phyloP scores from a whole-genome alignment of 2,113 vertebrate species.

The Phylloscopus trochiloides region DNA sequence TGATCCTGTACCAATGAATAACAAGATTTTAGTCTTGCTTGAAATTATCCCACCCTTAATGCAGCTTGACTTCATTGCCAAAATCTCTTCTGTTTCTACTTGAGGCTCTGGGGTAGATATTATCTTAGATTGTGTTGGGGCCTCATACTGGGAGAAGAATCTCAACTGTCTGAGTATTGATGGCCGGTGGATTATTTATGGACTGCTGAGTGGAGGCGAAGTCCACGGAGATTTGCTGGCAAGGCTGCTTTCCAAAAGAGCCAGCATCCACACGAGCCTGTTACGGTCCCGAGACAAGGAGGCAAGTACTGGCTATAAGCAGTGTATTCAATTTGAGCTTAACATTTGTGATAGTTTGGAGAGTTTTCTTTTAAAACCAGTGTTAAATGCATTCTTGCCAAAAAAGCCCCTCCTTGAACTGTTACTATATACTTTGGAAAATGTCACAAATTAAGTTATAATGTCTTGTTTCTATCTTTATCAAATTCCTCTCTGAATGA shows the following conservation, averaged over 20 bases:
- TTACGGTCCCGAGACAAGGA: conserved; percentile 78
- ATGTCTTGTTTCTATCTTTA: background rate
- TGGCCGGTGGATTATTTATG: conserved; percentile 85
- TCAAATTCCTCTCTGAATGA: background rate
- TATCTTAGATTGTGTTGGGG: conserved; percentile 84
- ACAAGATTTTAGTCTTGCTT: background rate
- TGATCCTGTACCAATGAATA: background rate
- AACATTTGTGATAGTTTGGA: rapidly evolving
- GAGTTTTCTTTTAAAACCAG: background rate
- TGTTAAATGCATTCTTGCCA: background rate
- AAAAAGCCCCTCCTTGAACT: background rate
- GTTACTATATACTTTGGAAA: background rate
- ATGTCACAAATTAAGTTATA: background rate
- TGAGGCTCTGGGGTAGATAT: conserved; percentile 81
- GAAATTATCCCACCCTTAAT: background rate
- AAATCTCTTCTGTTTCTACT: background rate
- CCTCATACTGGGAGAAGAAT: conserved; percentile 83
- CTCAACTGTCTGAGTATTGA: conserved; percentile 77
- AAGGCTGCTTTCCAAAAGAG: conserved; percentile 81
- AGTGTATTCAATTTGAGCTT: background rate
- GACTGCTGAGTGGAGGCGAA: conserved; percentile 75
- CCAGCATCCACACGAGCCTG: conserved; percentile 77
- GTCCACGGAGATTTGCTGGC: conserved; percentile 80
- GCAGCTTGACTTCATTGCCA: background rate
- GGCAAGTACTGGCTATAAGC: conserved; percentile 50